Conservation (phyloP, 2,113 vertebrate genomes). For the Cinclus cinclus region DNA sequence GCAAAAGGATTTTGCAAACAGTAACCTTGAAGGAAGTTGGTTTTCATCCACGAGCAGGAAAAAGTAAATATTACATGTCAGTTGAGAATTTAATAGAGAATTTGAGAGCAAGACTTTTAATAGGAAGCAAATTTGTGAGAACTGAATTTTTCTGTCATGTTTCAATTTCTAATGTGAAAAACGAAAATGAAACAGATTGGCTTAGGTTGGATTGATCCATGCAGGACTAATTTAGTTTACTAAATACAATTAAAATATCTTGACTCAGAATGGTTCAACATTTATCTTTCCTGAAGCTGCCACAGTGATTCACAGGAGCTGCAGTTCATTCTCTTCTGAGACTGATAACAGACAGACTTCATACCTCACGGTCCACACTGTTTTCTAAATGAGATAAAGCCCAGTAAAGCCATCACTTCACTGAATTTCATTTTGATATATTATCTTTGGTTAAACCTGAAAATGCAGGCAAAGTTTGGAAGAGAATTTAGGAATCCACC, state of each 20-base stretch:
- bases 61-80: background rate
- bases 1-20: conserved; percentile 2
- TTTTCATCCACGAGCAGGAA: background rate
- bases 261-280: conserved; percentile 26
- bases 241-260: conserved; percentile 57
- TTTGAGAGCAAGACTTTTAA: background rate
- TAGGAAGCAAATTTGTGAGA: background rate
- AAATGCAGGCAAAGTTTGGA: background rate
- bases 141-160: background rate
- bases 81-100: conserved; percentile 9
- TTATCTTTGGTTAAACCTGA: background rate
- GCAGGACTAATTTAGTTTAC: conserved; percentile 37
- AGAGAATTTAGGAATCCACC: background rate
- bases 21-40: conserved; percentile 20
- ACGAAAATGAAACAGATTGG: conserved; percentile 1
- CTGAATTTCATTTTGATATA: background rate
- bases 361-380: background rate
- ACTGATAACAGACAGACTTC: background rate
- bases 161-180: background rate
- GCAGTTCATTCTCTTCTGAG: background rate
- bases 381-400: background rate
- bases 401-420: background rate
- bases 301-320: background rate
- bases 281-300: conserved; percentile 39
- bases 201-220: conserved; percentile 12